phyloP scores from a whole-genome alignment of 1,140 invertebrate species.

The Tetragnatha versicolor region DNA sequence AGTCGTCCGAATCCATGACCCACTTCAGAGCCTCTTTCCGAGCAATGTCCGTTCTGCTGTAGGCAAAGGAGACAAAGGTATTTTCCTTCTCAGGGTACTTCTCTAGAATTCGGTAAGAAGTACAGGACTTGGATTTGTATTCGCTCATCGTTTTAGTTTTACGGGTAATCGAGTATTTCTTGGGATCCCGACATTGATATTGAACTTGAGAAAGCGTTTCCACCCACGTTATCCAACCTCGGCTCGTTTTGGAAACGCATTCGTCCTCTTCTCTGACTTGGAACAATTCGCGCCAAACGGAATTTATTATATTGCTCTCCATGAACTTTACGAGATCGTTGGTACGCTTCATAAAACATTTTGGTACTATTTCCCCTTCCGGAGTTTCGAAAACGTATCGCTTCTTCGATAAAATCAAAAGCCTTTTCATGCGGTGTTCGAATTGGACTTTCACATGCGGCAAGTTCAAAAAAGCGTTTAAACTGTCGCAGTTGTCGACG shows the following conservation, averaged over 20 bases:
- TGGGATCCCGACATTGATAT: constrained; percentile 17
- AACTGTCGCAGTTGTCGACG: too few species aligned
- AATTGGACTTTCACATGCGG: too few species aligned
- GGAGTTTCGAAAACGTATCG: too few species aligned
- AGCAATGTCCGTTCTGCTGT: constrained; percentile 7
- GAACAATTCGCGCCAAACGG: background rate
- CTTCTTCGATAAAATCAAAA: too few species aligned
- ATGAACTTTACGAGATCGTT: background rate
- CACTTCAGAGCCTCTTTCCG: background rate
- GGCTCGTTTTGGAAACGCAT: background rate
- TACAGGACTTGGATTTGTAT: background rate
- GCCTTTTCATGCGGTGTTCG: too few species aligned
- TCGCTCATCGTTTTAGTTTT: background rate
- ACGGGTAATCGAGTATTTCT: background rate
- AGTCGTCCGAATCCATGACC: constrained; percentile 5
- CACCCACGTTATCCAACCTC: constrained; percentile 30
- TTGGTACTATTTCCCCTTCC: background rate
- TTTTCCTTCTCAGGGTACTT: constrained; percentile 9
- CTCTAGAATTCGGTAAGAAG: background rate
- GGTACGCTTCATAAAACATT: constrained; percentile 1
- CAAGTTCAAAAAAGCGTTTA: too few species aligned
- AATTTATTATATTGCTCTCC: background rate
- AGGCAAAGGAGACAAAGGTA: constrained; percentile 3
- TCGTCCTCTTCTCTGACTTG: background rate
- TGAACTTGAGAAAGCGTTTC: background rate